Percentiles rank a stretch among this genome's conserved stretches.
These are phyloP conservation scores for Scaptomyza graminum DNA, from an alignment of 1,140 invertebrate genomes.

Conservation along the genomic window DNA sequence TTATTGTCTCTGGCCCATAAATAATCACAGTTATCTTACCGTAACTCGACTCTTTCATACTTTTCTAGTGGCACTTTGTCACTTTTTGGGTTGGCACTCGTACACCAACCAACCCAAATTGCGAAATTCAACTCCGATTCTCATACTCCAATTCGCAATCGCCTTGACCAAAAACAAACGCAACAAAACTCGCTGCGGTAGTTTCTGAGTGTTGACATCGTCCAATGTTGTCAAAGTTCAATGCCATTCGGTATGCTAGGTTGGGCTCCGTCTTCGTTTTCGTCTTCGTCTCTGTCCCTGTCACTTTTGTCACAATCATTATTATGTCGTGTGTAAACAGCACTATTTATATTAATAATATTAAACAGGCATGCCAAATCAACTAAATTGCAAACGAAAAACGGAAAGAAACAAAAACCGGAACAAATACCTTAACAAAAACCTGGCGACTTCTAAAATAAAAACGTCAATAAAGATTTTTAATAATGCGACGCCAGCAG, in stretches of 20 bases:
- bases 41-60: slow-evolving; percentile 1
- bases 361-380: slow-evolving; percentile 10
- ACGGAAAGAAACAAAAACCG: not conserved
- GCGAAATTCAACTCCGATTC: slow-evolving; percentile 21
- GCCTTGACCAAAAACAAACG: slow-evolving; percentile 72
- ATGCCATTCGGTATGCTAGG: slow-evolving; percentile 50
- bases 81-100: slow-evolving; percentile 19
- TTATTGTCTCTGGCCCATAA: slow-evolving; percentile 70
- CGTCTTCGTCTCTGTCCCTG: slow-evolving; percentile 25
- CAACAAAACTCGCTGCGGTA: slow-evolving; percentile 3
- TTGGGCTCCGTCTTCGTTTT: slow-evolving; percentile 23
- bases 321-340: slow-evolving; percentile 18
- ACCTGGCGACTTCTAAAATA: not conserved
- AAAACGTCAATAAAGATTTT: not conserved
- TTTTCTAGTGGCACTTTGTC: slow-evolving; percentile 73
- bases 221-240: slow-evolving; percentile 58
- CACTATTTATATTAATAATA: slow-evolving; percentile 14
- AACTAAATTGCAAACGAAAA: slow-evolving; percentile 10
- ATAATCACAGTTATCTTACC: slow-evolving; percentile 55
- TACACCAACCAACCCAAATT: slow-evolving; percentile 1
- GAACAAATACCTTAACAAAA: not conserved
- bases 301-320: not conserved
- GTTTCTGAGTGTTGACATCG: slow-evolving; percentile 2
- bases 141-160: slow-evolving; percentile 15
- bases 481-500: not conserved